phyloP scores from a whole-genome alignment of 2,113 vertebrate genomes.

The Irena cyanogastra region DNA sequence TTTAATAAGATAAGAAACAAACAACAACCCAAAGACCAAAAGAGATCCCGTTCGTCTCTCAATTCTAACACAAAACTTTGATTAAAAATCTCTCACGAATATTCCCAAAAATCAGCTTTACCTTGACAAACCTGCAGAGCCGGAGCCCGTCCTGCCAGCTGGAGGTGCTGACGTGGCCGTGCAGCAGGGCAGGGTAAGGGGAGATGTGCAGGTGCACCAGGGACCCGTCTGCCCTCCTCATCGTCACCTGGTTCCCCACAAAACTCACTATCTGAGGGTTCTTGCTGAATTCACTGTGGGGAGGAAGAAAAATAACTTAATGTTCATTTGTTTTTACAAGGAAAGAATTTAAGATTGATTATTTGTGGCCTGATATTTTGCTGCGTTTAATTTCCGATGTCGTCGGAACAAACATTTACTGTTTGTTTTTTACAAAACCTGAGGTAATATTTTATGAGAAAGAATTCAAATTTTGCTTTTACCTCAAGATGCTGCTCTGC shows the following conservation, averaged over 20 bases:
- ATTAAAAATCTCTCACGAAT: too few species aligned
- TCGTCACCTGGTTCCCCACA: slow-evolving; percentile 81
- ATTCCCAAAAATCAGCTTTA: slow-evolving; percentile 47
- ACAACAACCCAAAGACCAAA: too few species aligned
- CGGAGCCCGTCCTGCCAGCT: slow-evolving; percentile 75
- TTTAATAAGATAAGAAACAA: too few species aligned
- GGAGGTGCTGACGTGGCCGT: slow-evolving; percentile 75
- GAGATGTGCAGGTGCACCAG: slow-evolving; percentile 82
- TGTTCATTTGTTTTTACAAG: background rate
- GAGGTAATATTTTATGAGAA: background rate
- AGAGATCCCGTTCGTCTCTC: too few species aligned
- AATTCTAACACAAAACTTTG: too few species aligned
- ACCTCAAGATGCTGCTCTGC: background rate
- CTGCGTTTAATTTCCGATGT: fast-evolving
- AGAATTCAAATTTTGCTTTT: background rate
- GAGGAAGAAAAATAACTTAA: background rate
- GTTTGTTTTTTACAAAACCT: background rate
- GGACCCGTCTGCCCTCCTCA: slow-evolving; percentile 88
- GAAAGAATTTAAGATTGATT: background rate
- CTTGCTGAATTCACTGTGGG: slow-evolving; percentile 84
- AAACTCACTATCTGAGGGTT: slow-evolving; percentile 85
- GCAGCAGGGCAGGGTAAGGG: slow-evolving; percentile 85
- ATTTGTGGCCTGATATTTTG: fast-evolving
- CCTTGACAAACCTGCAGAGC: slow-evolving; percentile 95
- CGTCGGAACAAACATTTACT: background rate